These are phyloP conservation scores for Ridgeia piscesae DNA, from an alignment of 1,140 invertebrate genomes.

Conservation along the genomic window DNA sequence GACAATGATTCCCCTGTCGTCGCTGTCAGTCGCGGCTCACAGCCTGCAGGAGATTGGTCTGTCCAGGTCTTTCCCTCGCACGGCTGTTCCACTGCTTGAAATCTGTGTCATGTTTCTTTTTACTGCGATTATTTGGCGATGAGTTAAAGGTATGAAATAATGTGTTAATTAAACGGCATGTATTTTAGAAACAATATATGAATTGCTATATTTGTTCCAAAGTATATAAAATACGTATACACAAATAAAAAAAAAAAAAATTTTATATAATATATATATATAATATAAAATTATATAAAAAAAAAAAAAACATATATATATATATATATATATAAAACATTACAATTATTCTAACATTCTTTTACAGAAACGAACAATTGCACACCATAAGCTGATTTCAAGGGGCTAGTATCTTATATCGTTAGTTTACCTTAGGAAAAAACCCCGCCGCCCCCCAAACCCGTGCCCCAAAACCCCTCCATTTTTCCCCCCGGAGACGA, in stretches of 20 bases:
- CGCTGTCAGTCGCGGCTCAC: too few species aligned
- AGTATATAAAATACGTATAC: slow-evolving; percentile 32
- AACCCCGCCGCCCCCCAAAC: neutral
- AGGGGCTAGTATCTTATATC: neutral
- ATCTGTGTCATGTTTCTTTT: too few species aligned
- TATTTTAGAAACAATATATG: too few species aligned
- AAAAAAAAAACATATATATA: neutral
- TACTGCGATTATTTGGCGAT: too few species aligned
- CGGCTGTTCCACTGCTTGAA: too few species aligned
- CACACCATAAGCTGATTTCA: neutral
- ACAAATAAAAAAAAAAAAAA: slow-evolving; percentile 14
- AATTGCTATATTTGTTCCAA: too few species aligned
- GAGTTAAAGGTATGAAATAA: too few species aligned
- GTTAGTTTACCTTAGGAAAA: neutral
- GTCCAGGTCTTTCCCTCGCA: too few species aligned
- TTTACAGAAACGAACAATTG: neutral
- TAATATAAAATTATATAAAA: neutral
- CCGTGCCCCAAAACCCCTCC: too few species aligned
- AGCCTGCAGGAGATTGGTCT: too few species aligned
- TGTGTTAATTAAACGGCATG: too few species aligned
- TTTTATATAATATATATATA: neutral
- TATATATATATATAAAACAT: neutral
- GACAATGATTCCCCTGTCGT: too few species aligned
- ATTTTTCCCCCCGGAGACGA: neutral
- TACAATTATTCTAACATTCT: neutral